These are phyloP conservation scores for Condylura cristata DNA, from an alignment of 2,113 vertebrate genomes.

Conservation along the genomic window DNA sequence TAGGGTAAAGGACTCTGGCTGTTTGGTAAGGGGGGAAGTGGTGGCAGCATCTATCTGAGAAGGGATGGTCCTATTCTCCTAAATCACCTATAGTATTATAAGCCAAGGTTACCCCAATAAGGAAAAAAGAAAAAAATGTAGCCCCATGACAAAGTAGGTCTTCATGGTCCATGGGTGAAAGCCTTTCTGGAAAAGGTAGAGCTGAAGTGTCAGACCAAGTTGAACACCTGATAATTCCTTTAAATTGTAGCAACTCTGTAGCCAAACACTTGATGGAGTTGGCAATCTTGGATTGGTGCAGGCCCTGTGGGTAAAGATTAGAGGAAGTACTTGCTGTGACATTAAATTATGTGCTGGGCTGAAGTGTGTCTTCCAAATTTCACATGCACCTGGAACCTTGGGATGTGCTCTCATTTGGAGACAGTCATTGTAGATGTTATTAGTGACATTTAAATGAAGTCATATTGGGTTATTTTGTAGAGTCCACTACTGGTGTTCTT, in stretches of 20 bases:
- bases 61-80: too few species aligned
- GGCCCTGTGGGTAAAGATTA: not conserved
- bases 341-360: not conserved
- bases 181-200: not conserved
- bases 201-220: not conserved
- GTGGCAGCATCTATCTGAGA: too few species aligned
- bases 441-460: not conserved
- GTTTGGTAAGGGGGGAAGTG: too few species aligned
- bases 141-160: not conserved
- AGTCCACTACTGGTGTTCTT: not conserved
- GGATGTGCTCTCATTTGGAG: conserved; percentile 13
- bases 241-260: not conserved
- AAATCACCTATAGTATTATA: too few species aligned
- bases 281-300: not conserved
- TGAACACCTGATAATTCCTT: not conserved
- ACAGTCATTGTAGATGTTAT: not conserved
- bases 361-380: not conserved
- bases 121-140: not conserved
- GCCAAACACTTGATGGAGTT: not conserved
- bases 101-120: too few species aligned
- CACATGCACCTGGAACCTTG: not conserved
- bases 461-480: not conserved
- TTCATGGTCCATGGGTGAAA: not conserved
- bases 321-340: not conserved
- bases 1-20: too few species aligned